Evolutionary conservation across 2,797 vertebrate genomes (phyloP), one percentile per base, ranked within the genome.

Genomic region (Morus bassanus): DNA sequence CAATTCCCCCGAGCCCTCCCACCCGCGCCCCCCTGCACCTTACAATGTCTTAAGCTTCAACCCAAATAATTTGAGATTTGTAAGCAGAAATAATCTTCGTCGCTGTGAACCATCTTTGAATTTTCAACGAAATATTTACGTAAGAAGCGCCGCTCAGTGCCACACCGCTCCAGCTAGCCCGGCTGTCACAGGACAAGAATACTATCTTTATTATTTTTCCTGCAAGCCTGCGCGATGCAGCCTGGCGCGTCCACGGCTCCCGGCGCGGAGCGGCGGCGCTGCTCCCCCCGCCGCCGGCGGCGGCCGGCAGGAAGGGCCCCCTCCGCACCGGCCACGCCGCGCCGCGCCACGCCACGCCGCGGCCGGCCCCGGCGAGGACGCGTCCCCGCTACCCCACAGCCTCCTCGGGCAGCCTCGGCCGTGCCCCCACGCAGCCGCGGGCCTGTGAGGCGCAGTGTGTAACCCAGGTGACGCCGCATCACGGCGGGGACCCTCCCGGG

Each of bases 391-490:
- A 18, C 2, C 69, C 83, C 93, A 22, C 59, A 25, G 70, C 91
- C 83, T 76, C 76, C 80, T 10, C 83, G 14, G 54, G 28, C 72
- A 1, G 25, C 22, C 81, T 41, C 67, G 24, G 75, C 68, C 67
- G 39, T 76, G 67, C 64, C 69, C 50, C 88, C 73, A 43, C 72
- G 79, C 89, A 67, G 86, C 64, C 18, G 85, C 92, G 46, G 84
- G 84, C 83, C 89, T 78, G 33, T 3, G 57, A 88, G 54, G 45
- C 73, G 88, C 89, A 63, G 64, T 13, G 54, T 41, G 92, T 91
- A 76, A 95, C 95, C 89, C 89, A 65, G 94, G 95, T 91, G 92
- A 96, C 87, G 41, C 87, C 59, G 87, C 92, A 94, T 27, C 89
- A n/a, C 89, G n/a, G 72, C 87, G 45, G 48, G 83, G 63, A 88